These are phyloP conservation scores for Cephus pulcher DNA, from an alignment of 2,888 invertebrate genomes.

Conservation along the genomic window DNA sequence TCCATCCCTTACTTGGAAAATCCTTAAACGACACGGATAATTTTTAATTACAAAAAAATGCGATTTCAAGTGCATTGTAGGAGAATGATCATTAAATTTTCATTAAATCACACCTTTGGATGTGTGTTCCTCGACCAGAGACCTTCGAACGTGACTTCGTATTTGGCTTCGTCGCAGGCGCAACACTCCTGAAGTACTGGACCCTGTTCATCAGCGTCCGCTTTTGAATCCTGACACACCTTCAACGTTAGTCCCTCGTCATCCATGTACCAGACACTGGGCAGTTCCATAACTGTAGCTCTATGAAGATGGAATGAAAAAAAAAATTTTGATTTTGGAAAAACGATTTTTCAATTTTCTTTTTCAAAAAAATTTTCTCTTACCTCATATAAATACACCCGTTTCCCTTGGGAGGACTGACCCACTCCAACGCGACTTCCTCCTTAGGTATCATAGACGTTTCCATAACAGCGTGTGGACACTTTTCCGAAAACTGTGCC, in stretches of 20 bases:
- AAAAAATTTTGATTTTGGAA: background rate
- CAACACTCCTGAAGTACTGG: constrained; percentile 77
- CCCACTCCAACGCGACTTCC: constrained; percentile 90
- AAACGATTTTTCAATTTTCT: background rate
- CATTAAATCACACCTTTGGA: constrained; percentile 74
- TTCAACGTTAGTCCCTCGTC: constrained; percentile 84
- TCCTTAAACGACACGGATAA: constrained; percentile 65
- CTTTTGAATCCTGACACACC: constrained; percentile 82
- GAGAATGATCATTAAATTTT: constrained; percentile 6
- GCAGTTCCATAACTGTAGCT: constrained; percentile 87
- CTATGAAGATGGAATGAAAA: constrained; percentile 64
- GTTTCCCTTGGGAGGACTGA: constrained; percentile 84
- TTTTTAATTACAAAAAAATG: constrained; percentile 23
- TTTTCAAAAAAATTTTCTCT: constrained; percentile 18
- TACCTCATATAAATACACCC: constrained; percentile 90
- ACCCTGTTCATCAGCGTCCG: constrained; percentile 69
- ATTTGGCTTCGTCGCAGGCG: constrained; percentile 96
- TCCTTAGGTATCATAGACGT: constrained; percentile 83
- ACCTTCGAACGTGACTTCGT: constrained; percentile 90
- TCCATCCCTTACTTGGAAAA: constrained; percentile 90
- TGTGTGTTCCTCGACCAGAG: constrained; percentile 96
- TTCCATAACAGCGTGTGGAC: constrained; percentile 87
- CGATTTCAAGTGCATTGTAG: background rate
- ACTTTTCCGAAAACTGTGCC: constrained; percentile 81
- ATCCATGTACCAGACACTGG: constrained; percentile 88